Base-by-base conservation (phyloP, 2,797 vertebrate genomes). In the Sylvilagus floridanus region DNA sequence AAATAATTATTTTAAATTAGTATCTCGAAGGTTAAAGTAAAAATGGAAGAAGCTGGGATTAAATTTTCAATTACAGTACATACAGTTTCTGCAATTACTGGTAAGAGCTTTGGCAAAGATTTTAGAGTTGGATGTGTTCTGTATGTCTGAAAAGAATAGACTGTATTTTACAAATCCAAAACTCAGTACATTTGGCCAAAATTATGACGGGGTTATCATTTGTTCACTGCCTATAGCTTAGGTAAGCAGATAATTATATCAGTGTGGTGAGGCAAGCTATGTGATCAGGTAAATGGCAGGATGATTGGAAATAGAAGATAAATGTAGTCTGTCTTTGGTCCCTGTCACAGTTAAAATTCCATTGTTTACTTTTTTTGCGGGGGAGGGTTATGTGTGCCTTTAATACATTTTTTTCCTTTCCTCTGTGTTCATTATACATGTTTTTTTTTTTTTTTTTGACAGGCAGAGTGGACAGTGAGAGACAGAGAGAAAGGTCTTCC, bases 1-100 rank as follows among this genome's bases (percentile, higher is more conserved):
- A 82, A 92, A 19, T 37, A 50, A 42, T 54, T 79, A 7, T 81
- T 91, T 47, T 30, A 93, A 87, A 63, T 94, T 72, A 63, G 35
- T 4, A 62, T 84, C 26, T 71, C 24, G 6, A 24, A 66, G 42
- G 75, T 26, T 91, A 78, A 94, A 68, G 16, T 83, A 65, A 87
- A 96, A 68, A 60, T 77, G 19, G n/a, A 89, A 22, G 19, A 79
- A 22, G 14, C 10, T 35, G 17, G 32, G 19, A 82, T 85, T 86
- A 60, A 88, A 32, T 52, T 78, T 79, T 79, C 54, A 84, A 2
- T 88, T 72, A 69, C 5, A 50, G 24, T 26, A 2, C 21, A 42
- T 8, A 14, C 26, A 2, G 24, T 82, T n/a, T 79, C 63, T 88
- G 24, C n/a, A 90, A 83, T 94, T 71, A 78, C 22, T 10, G 11